phyloP scores from a whole-genome alignment of 2,888 invertebrate species.

The Ceramica pisi region DNA sequence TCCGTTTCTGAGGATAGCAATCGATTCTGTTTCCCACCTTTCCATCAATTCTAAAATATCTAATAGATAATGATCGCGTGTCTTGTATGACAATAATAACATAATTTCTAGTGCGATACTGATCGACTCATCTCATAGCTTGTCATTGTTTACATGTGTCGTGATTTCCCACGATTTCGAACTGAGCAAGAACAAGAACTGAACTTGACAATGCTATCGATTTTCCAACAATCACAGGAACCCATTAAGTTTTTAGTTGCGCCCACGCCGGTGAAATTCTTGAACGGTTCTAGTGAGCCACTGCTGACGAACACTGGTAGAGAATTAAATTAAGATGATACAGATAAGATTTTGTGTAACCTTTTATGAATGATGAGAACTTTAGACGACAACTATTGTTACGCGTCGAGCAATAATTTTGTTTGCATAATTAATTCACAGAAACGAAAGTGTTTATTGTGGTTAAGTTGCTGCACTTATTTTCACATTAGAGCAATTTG shows the following conservation, averaged over 20 bases:
- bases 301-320: slow-evolving; percentile 44
- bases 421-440: slow-evolving; percentile 69
- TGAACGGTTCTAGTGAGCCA: slow-evolving; percentile 44
- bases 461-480: slow-evolving; percentile 59
- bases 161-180: slow-evolving; percentile 84
- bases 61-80: slow-evolving; percentile 34
- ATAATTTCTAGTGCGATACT: slow-evolving; percentile 67
- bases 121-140: slow-evolving; percentile 63
- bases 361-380: slow-evolving; percentile 73
- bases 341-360: slow-evolving; percentile 64
- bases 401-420: slow-evolving; percentile 58
- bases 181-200: slow-evolving; percentile 73
- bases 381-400: slow-evolving; percentile 58
- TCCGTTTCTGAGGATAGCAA: slow-evolving; percentile 43
- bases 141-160: slow-evolving; percentile 72
- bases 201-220: slow-evolving; percentile 76
- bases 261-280: slow-evolving; percentile 61
- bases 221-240: slow-evolving; percentile 70
- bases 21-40: slow-evolving; percentile 42
- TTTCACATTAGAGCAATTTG: slow-evolving; percentile 64
- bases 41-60: slow-evolving; percentile 42
- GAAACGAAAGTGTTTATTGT: slow-evolving; percentile 74
- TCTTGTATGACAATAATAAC: slow-evolving; percentile 46
- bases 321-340: slow-evolving; percentile 60
- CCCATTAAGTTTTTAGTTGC: slow-evolving; percentile 68